Percentiles rank a stretch among this genome's conserved stretches.
phyloP scores from a whole-genome alignment of 2,888 invertebrate species.

The Petrolisthes manimaculis region DNA sequence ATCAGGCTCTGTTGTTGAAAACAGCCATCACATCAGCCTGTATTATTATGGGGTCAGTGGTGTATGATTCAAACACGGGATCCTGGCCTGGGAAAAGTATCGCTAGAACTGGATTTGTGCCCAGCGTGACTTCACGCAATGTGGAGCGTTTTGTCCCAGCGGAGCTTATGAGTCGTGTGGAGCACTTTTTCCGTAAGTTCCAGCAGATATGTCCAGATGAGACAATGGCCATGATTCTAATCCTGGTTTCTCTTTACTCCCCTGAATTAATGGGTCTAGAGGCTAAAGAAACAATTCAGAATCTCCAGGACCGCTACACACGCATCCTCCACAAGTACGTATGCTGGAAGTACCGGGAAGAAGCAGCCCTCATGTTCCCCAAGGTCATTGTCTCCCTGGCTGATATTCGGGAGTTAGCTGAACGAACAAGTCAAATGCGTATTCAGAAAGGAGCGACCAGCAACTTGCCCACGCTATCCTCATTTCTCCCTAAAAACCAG shows the following conservation, averaged over 20 bases:
- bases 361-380: constrained; percentile 61
- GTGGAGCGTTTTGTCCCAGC: constrained; percentile 61
- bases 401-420: constrained; percentile 63
- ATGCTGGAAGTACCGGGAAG: constrained; percentile 57
- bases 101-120: constrained; percentile 41
- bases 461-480: constrained; percentile 19
- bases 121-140: constrained; percentile 49
- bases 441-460: constrained; percentile 41
- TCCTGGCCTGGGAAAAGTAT: constrained; percentile 48
- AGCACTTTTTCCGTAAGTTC: constrained; percentile 63
- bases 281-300: constrained; percentile 61
- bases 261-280: constrained; percentile 64
- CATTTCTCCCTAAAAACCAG: neutral
- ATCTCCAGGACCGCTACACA: constrained; percentile 64
- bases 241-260: constrained; percentile 63
- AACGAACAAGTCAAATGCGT: constrained; percentile 59
- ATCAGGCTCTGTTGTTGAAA: constrained; percentile 59
- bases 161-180: constrained; percentile 58
- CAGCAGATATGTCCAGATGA: constrained; percentile 64
- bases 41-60: constrained; percentile 65
- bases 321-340: constrained; percentile 58
- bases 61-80: constrained; percentile 53
- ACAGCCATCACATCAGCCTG: constrained; percentile 65
- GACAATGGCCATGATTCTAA: constrained; percentile 65
- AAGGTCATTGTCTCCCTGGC: constrained; percentile 65